Evolutionary conservation across 2,888 invertebrate genomes (phyloP), one percentile per base, ranked within the genome.

Genomic region (Mallateleia sp.): DNA sequence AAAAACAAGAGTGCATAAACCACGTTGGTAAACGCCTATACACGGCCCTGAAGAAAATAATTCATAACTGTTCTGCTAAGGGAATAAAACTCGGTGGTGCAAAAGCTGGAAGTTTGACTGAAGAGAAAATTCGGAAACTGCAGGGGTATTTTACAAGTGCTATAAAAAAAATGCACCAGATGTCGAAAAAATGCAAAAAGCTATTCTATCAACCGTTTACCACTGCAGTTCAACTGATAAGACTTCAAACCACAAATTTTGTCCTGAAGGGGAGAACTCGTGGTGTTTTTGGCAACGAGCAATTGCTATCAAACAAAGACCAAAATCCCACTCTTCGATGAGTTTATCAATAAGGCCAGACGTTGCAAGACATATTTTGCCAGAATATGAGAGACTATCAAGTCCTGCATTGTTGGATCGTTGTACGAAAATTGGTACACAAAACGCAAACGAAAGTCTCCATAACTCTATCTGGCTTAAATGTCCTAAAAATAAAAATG

Each of bases 401-500:
- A 1, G 18, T 11, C 11, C 22, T 18, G 1, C n/a, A 28, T 20
- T 66, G 14, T 47, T 66, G 14, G 0, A 66, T 0, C 45, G 50
- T 28, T 66, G 66, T 14, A 20, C 22, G 8, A n/a, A 47, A 64
- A 47, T 47, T 14, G 45, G 45, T 2, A 64, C 47, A 3, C 66
- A 66, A 47, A 66, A 66, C 28, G 47, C 32, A 0, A 62, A 42
- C 25, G 62, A 62, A 42, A 66, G 47, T 38, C 28, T 66, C 1
- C 66, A 66, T 14, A 47, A 66, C 18, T 50, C 18, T 1, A 66
- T 66, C 8, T 47, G 66, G 66, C 6, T 47, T 0, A 50, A 66
- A 28, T 66, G 66, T 50, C 66, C 66, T 9, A 64, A 64, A 64
- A 64, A 38, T 20, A 60, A 60, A 45, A 38, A 15, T 15, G 2